Evolutionary conservation across 2,797 vertebrate species (phyloP).

Genomic region (Coranthus polyacanthus): DNA sequence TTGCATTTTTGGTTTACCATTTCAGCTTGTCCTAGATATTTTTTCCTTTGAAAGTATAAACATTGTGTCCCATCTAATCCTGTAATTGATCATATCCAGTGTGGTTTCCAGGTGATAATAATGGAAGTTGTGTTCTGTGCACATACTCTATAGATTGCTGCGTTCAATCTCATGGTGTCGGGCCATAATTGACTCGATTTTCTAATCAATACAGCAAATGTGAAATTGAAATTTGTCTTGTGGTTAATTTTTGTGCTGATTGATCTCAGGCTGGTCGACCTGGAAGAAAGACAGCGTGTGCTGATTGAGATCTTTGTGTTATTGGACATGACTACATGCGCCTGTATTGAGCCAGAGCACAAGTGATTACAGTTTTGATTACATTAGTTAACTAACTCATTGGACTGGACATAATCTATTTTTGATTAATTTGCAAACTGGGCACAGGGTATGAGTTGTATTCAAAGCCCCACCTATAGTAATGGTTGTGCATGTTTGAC

Average conservation of each 20-base stretch:
- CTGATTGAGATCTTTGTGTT: slow-evolving; percentile 62
- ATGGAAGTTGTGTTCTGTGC: slow-evolving; percentile 45
- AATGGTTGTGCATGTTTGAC: slow-evolving; percentile 21
- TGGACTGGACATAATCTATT: slow-evolving; percentile 58
- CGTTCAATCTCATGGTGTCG: slow-evolving; percentile 61
- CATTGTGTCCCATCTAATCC: neutral
- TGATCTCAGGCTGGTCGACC: slow-evolving; percentile 54
- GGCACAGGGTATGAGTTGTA: slow-evolving; percentile 18
- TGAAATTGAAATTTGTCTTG: slow-evolving; percentile 74
- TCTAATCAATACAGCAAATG: slow-evolving; percentile 69
- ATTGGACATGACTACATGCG: slow-evolving; percentile 59
- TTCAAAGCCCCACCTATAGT: neutral
- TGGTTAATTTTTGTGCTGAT: slow-evolving; percentile 71
- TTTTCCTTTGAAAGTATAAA: slow-evolving; percentile 6
- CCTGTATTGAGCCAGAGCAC: slow-evolving; percentile 58
- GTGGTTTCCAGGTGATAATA: slow-evolving; percentile 33
- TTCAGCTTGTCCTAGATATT: neutral
- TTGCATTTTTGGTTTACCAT: slow-evolving; percentile 1
- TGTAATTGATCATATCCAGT: slow-evolving; percentile 27
- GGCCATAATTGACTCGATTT: slow-evolving; percentile 77
- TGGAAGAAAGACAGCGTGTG: slow-evolving; percentile 34
- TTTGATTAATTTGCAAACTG: slow-evolving; percentile 60
- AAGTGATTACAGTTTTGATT: slow-evolving; percentile 71
- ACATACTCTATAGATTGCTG: slow-evolving; percentile 59
- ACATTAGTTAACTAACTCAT: slow-evolving; percentile 62